phyloP scores from a whole-genome alignment of 2,797 vertebrate species.

The Astyanax mexicanus region DNA sequence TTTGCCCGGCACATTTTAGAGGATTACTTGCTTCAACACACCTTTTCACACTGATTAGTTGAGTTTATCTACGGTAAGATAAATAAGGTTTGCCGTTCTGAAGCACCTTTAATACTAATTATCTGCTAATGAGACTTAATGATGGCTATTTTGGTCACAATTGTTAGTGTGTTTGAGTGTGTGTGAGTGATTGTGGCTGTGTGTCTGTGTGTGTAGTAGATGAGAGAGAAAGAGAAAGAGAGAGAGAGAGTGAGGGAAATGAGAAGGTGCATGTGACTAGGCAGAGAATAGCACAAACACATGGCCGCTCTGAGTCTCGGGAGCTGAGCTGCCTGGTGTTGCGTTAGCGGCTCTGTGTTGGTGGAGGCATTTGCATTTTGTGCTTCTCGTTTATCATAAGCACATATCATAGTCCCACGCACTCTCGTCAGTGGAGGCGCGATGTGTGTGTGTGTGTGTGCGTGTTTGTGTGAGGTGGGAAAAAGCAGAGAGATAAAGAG shows the following conservation, averaged over 20 bases:
- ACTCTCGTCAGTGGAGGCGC: constrained; percentile 75
- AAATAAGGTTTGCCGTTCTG: too few species aligned
- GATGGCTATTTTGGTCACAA: background rate
- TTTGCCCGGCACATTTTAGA: too few species aligned
- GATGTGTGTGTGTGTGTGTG: constrained; percentile 52
- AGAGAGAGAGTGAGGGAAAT: background rate
- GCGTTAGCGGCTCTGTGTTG: constrained; percentile 70
- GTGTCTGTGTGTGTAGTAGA: background rate
- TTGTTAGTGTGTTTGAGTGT: background rate
- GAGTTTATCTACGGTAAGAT: too few species aligned
- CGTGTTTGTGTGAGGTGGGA: constrained; percentile 43
- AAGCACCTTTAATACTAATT: too few species aligned
- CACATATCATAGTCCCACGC: constrained; percentile 84
- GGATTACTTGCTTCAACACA: too few species aligned
- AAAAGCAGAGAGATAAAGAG: constrained; percentile 55
- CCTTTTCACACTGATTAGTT: too few species aligned
- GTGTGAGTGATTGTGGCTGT: background rate
- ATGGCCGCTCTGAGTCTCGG: constrained; percentile 37
- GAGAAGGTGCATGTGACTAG: constrained; percentile 34
- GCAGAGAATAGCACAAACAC: constrained; percentile 59
- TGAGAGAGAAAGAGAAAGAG: background rate
- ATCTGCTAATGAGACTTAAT: background rate
- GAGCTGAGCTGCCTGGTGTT: constrained; percentile 69
- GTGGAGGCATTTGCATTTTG: constrained; percentile 82
- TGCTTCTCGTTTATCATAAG: constrained; percentile 80